Conservation (phyloP, 2,113 vertebrate species). For the Actenoides hombroni region DNA sequence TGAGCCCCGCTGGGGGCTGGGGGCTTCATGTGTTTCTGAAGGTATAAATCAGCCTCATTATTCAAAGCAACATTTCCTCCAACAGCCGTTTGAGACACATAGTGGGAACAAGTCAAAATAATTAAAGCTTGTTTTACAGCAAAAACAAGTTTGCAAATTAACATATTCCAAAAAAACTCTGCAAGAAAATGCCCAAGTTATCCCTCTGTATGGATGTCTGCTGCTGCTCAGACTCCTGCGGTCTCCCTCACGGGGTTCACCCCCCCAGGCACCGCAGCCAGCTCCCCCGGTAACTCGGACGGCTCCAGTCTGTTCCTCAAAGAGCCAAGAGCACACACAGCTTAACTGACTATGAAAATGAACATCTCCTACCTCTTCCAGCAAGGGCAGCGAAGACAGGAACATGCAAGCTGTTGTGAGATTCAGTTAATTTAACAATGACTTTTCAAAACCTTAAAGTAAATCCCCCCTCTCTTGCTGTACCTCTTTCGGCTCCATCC, state of each 20-base stretch:
- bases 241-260: neutral
- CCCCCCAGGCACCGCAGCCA: accelerated
- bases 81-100: neutral
- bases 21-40: neutral
- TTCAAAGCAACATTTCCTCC: neutral
- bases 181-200: neutral
- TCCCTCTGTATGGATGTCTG: neutral
- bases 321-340: neutral
- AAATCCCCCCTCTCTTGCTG: neutral
- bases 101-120: constrained; percentile 39
- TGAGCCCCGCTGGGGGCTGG: constrained; percentile 4
- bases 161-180: neutral
- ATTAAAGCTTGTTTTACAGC: constrained; percentile 22
- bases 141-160: constrained; percentile 31
- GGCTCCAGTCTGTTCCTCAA: neutral
- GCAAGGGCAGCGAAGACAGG: neutral
- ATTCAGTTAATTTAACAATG: neutral
- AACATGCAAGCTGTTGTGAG: neutral
- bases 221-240: neutral
- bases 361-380: neutral
- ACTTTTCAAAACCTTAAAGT: neutral
- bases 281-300: neutral
- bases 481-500: neutral
- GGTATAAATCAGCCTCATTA: neutral
- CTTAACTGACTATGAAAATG: neutral